Conservation (phyloP, 2,113 vertebrate genomes). For the Hippocampus guttulatus region DNA sequence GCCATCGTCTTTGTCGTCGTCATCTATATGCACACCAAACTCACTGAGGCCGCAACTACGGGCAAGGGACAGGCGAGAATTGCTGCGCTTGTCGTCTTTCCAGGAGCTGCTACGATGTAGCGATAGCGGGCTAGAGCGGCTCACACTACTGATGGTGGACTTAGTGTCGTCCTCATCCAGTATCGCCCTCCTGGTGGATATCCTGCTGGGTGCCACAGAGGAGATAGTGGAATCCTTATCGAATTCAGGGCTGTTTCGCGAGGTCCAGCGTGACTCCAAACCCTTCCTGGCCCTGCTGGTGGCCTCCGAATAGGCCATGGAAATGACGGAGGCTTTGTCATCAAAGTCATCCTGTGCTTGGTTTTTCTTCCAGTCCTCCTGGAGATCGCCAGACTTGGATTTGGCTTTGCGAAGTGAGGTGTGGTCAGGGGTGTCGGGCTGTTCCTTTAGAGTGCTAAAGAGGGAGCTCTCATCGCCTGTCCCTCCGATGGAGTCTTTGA, state of each 20-base stretch:
- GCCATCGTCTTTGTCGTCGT: constrained; percentile 70
- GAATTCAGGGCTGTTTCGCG: constrained; percentile 70
- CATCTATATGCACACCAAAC: constrained; percentile 62
- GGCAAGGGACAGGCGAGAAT: constrained; percentile 75
- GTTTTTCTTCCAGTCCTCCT: constrained; percentile 68
- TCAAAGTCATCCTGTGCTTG: constrained; percentile 61
- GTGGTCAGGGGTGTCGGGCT: constrained; percentile 75
- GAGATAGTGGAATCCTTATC: constrained; percentile 80
- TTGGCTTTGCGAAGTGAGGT: constrained; percentile 73
- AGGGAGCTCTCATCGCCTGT: constrained; percentile 83
- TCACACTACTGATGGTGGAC: constrained; percentile 80
- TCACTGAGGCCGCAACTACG: constrained; percentile 81
- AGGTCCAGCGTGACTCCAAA: constrained; percentile 83
- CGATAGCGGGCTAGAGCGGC: constrained; percentile 75
- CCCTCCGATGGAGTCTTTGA: constrained; percentile 91
- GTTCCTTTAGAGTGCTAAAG: constrained; percentile 83
- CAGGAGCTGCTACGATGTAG: constrained; percentile 77
- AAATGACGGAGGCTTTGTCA: constrained; percentile 76
- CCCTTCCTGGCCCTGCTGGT: constrained; percentile 76
- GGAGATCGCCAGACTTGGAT: constrained; percentile 55
- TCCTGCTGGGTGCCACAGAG: constrained; percentile 75
- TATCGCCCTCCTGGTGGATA: constrained; percentile 71
- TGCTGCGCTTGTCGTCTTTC: constrained; percentile 71
- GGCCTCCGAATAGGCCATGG: constrained; percentile 78
- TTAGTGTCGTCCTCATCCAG: constrained; percentile 77